Evolutionary conservation across 2,113 vertebrate species (phyloP).

Genomic region (Aphyosemion australe): DNA sequence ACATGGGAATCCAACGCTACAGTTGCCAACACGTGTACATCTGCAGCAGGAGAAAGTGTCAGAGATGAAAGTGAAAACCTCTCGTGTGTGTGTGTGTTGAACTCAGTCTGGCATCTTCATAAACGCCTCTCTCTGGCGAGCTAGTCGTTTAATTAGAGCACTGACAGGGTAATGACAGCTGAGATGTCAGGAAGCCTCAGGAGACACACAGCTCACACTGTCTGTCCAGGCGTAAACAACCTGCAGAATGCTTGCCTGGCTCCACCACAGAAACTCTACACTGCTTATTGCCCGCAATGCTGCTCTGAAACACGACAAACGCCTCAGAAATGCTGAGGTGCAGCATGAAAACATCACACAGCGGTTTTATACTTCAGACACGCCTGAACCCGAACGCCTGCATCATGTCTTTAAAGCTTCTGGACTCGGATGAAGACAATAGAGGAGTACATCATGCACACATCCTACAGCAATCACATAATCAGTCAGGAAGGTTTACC

Average conservation of each 20-base stretch:
- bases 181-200: slow-evolving; percentile 60
- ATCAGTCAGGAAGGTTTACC: no score
- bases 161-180: slow-evolving; percentile 77
- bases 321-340: slow-evolving; percentile 41
- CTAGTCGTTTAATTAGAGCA: slow-evolving; percentile 75
- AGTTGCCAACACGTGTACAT: slow-evolving; percentile 65
- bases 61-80: slow-evolving; percentile 67
- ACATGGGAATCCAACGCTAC: slow-evolving; percentile 49
- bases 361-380: slow-evolving; percentile 45
- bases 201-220: slow-evolving; percentile 62
- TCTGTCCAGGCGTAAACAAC: slow-evolving; percentile 65
- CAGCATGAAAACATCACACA: slow-evolving; percentile 42
- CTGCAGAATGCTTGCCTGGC: slow-evolving; percentile 53
- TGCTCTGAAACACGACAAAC: slow-evolving; percentile 52
- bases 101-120: slow-evolving; percentile 64
- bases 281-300: slow-evolving; percentile 34
- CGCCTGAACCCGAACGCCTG: slow-evolving; percentile 38
- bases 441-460: background rate
- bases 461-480: slow-evolving; percentile 4
- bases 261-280: slow-evolving; percentile 66
- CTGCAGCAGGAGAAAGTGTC: slow-evolving; percentile 59
- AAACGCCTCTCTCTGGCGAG: slow-evolving; percentile 58
- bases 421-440: slow-evolving; percentile 15
- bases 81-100: slow-evolving; percentile 33
- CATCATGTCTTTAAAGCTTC: slow-evolving; percentile 10